phyloP scores from a whole-genome alignment of 2,888 invertebrate genomes.

The Dorcus hopei region DNA sequence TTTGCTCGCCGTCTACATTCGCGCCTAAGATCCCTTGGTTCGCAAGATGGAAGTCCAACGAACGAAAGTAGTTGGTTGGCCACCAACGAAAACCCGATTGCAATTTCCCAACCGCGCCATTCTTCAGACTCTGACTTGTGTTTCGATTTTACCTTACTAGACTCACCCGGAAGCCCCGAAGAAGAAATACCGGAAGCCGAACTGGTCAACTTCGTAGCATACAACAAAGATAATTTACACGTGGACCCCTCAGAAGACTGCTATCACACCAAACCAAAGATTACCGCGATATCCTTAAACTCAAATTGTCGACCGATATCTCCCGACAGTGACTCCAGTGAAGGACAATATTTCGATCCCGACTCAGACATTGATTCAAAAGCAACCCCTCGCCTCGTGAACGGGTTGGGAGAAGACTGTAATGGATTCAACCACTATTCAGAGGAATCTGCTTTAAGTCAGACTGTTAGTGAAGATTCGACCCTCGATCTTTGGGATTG shows the following conservation, averaged over 20 bases:
- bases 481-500: constrained; percentile 33
- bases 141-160: constrained; percentile 63
- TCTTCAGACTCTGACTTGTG: constrained; percentile 56
- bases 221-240: constrained; percentile 35
- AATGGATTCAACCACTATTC: not conserved
- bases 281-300: constrained; percentile 44
- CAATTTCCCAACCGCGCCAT: constrained; percentile 53
- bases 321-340: constrained; percentile 51
- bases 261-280: constrained; percentile 53
- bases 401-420: constrained; percentile 1
- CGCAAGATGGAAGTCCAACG: constrained; percentile 46
- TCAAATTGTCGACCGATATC: constrained; percentile 21
- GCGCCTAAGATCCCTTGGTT: constrained; percentile 68
- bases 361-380: constrained; percentile 12
- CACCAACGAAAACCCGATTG: constrained; percentile 37
- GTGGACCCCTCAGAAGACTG: constrained; percentile 34
- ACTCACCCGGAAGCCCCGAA: constrained; percentile 68
- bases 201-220: constrained; percentile 43
- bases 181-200: constrained; percentile 47
- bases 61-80: constrained; percentile 47
- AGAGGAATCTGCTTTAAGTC: constrained; percentile 15
- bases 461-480: constrained; percentile 28
- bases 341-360: constrained; percentile 53
- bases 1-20: constrained; percentile 76
- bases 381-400: not conserved